Evolutionary conservation across 2,888 invertebrate species (phyloP), one percentile per base, ranked within the genome.

Genomic region (Selenia dentaria): DNA sequence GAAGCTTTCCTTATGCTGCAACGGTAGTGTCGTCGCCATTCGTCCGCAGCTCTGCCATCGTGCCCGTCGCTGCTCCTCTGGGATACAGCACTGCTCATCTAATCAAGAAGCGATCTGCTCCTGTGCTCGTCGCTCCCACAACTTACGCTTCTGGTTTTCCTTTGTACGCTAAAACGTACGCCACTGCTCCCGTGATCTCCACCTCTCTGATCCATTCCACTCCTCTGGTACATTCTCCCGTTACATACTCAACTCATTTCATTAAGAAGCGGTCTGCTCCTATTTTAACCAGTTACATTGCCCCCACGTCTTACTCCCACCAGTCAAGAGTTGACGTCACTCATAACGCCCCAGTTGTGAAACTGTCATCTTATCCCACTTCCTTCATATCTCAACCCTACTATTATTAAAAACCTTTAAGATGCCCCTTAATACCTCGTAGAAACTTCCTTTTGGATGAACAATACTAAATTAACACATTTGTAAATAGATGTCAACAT

Each of bases 181-280:
- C 75, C 29, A 51, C 66, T 1, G 27, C 55, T 26, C 68, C 67
- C n/a, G 6, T 55, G 31, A 47, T 77, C 32, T 57, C 83, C 57
- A 44, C 83, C 55, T 70, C 71, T 29, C 40, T 71, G 27, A 65
- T 71, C 27, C 52, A 72, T 32, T 71, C 77, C 10, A 54, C 75
- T 22, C 74, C 79, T 36, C 50, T 79, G 25, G 51, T 70, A 33
- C 47, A 76, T 20, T 64, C 76, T 22, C 76, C 82, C 26, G 50
- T 78, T 10, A 56, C 62, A 10, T 60, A 66, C 47, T 13, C 57
- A 3, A 47, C 73, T 3, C 79, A 82, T 44, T 66, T 74, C 10
- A 83, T 83, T 42, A 82, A 83, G 67, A 80, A 83, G 54, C 70
- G 79, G 2, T 80, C 79, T 4, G 72, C 67, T 32, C 64, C 62